Evolutionary conservation across 2,797 vertebrate genomes (phyloP), one percentile per base, ranked within the genome.

Genomic region (Chiroxiphia lanceolata): DNA sequence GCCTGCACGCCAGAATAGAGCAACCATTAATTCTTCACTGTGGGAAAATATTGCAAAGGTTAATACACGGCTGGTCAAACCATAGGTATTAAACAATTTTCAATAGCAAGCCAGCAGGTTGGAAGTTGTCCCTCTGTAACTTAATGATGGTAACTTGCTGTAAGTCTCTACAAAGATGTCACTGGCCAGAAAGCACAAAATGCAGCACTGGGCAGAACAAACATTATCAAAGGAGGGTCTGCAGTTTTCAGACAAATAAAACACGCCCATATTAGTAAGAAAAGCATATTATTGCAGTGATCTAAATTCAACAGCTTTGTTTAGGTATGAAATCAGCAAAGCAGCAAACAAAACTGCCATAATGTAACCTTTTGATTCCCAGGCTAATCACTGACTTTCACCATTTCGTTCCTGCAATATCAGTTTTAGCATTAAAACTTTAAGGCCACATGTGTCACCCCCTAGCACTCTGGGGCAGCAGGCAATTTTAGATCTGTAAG

Each of bases 11-110:
- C 59, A 67, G 72, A 78, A 84, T 10, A 71, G 96, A 95, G 65
- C 79, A 96, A 72, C 65, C 68, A 74, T 80, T 90, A 94, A 94
- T 78, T 87, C 87, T 53, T 89, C 96, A 56, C 82, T 56, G 75
- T 34, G 40, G 94, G 81, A 85, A 63, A 63, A 51, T 27, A 85
- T 3, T 95, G 44, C 75, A 93, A 81, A 96, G 65, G 79, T 90
- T 91, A 82, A 90, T 63, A 85, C 15, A 10, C 1, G 45, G 77
- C 77, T 93, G 77, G 91, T 38, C 61, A 89, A 96, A 95, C 54
- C 44, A 70, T 9, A 89, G 87, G 67, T 83, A 91, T 83, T 50
- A 76, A 91, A 92, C 56, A 74, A 42, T 38, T 93, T 90, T 72
- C 93, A 95, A 5, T 0, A 79, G 82, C 68, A 96, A 94, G 64